These are phyloP conservation scores for Plutella xylostella DNA, from an alignment of 2,888 invertebrate genomes.

Conservation along the genomic window DNA sequence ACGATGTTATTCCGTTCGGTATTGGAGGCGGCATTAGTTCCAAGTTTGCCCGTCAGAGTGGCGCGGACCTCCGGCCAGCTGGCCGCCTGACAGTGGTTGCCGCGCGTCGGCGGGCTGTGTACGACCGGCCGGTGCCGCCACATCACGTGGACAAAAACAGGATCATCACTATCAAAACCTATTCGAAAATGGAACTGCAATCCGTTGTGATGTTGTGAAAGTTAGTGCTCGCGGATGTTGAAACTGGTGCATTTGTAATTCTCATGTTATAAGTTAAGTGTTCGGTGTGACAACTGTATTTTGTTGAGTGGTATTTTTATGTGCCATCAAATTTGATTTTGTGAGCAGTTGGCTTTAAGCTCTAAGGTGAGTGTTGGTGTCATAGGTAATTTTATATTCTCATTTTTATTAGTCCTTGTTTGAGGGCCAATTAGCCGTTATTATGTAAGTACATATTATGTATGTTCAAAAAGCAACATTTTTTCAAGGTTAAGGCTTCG, in stretches of 20 bases:
- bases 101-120: slow-evolving; percentile 34
- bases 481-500: too few species aligned
- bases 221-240: background rate
- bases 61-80: slow-evolving; percentile 48
- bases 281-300: background rate
- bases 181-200: too few species aligned
- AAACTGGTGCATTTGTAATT: background rate
- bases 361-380: slow-evolving; percentile 2
- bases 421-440: too few species aligned
- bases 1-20: slow-evolving; percentile 8
- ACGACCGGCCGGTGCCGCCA: slow-evolving; percentile 30
- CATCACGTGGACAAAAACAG: slow-evolving; percentile 37
- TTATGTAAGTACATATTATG: too few species aligned
- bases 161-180: background rate
- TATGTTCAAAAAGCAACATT: too few species aligned
- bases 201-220: too few species aligned
- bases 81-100: slow-evolving; percentile 47
- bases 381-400: too few species aligned
- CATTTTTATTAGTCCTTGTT: too few species aligned
- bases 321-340: slow-evolving; percentile 3
- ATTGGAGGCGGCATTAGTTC: slow-evolving; percentile 37
- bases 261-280: background rate
- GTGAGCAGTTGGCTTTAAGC: slow-evolving; percentile 1
- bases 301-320: slow-evolving; percentile 3
- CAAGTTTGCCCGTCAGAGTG: slow-evolving; percentile 55